Percentiles rank a stretch among this genome's conserved stretches.
Conservation (phyloP, 2,113 vertebrate genomes). For the Lucifuga dentata region DNA sequence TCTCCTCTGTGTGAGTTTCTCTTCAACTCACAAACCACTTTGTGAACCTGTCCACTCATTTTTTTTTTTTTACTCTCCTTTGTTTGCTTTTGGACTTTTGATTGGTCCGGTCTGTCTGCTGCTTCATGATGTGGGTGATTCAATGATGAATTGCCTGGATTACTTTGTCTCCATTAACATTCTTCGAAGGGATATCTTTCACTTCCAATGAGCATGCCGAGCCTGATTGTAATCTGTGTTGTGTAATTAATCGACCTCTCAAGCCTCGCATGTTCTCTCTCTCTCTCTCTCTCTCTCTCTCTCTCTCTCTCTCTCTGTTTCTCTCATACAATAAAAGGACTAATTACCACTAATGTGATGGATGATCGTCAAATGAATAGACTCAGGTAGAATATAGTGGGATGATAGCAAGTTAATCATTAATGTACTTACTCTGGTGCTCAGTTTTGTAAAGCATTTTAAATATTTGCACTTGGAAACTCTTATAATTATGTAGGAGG, state of each 20-base stretch:
- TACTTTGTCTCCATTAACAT: slow-evolving; percentile 73
- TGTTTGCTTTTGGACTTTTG: slow-evolving; percentile 9
- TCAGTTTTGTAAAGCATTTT: slow-evolving; percentile 5
- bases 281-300: slow-evolving; percentile 4
- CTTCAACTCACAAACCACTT: background rate
- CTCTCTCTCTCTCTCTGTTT: background rate
- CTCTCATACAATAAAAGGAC: slow-evolving; percentile 23
- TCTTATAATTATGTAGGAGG: background rate
- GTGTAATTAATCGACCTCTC: slow-evolving; percentile 61
- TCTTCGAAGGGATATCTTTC: slow-evolving; percentile 75
- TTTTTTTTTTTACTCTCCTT: slow-evolving; percentile 6
- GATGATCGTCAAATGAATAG: background rate
- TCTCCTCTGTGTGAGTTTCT: background rate
- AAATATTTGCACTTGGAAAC: slow-evolving; percentile 2
- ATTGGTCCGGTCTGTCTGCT: slow-evolving; percentile 34
- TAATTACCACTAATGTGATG: slow-evolving; percentile 23
- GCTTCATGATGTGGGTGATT: slow-evolving; percentile 46
- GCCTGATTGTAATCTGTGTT: slow-evolving; percentile 70
- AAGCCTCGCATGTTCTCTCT: background rate
- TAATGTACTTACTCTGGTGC: background rate
- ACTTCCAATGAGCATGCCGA: slow-evolving; percentile 59
- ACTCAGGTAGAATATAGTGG: background rate
- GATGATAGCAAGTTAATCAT: slow-evolving; percentile 3
- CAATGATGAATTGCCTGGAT: slow-evolving; percentile 35
- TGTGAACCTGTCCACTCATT: background rate